Evolutionary conservation across 64 coral and sea anemone species (phyloP), one percentile per base, ranked within the genome.

Genomic region (Exaiptasia diaphana): DNA sequence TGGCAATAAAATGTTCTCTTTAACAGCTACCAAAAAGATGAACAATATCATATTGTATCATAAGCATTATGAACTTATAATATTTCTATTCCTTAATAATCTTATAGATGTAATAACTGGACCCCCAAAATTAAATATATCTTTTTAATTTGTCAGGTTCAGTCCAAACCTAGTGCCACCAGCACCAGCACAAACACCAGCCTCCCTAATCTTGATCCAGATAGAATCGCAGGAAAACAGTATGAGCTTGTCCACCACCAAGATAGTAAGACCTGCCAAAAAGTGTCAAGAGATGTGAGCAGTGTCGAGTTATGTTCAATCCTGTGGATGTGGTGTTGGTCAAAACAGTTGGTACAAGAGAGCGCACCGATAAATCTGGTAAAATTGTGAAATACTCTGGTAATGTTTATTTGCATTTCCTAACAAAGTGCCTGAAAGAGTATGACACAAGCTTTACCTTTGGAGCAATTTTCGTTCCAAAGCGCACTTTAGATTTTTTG

Each of bases 251-350:
- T 72, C 28, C 9, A 35, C 39, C 2, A 43, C 42, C 15, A 9
- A 0, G 68, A 72, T 43, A 46, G 11, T 12, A 72, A 72, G 34
- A 22, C 11, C 34, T 72, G 68, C 20, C 41, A 4, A 72, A 72
- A 72, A 72, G 39, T 17, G 14, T 72, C 22, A 38, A 72, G 21
- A 72, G 68, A n/a, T 72, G 41, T 72, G 68, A 72, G 34, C 68
- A 72, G 31, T 72, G 39, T 20, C 27, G 68, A 21, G 39, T 72
- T 12, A 43, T 43, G 34, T 61, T 61, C 32, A 21, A 61, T 1
- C 57, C 24, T 21, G 57, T 29, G 42, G 73, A 76, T 37, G 56
- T 54, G 4, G 29, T 36, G 27, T 35, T 76, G 18, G 73, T 76
- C 30, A 76, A 54, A 35, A 76, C 13, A 17, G 49, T 76, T 28